phyloP scores from a whole-genome alignment of 2,888 invertebrate species.

The Noctua fimbriata region DNA sequence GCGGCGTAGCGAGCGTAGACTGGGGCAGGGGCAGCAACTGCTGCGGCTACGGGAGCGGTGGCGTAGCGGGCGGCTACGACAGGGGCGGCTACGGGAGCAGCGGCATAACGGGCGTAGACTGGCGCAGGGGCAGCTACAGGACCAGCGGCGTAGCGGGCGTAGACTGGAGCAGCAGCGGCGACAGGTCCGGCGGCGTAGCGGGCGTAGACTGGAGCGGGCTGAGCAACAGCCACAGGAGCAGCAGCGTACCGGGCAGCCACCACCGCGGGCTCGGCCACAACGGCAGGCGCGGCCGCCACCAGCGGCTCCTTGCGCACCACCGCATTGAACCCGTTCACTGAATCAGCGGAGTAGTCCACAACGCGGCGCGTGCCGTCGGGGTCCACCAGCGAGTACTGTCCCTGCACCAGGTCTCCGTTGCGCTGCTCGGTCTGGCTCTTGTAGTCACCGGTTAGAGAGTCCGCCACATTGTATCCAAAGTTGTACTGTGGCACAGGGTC shows the following conservation, averaged over 20 bases:
- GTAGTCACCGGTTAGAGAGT: conserved; percentile 86
- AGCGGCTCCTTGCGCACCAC: conserved; percentile 85
- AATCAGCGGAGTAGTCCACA: conserved; percentile 85
- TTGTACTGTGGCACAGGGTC: conserved; percentile 91
- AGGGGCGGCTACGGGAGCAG: conserved; percentile 35
- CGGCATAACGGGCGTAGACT: conserved; percentile 43
- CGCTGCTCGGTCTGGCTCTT: conserved; percentile 88
- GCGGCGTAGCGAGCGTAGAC: conserved; percentile 37
- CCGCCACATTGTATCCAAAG: conserved; percentile 86
- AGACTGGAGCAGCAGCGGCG: conserved; percentile 57
- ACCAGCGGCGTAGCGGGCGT: conserved; percentile 83
- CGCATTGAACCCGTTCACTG: conserved; percentile 86
- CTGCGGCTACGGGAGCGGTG: conserved; percentile 65
- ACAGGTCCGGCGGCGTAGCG: conserved; percentile 82
- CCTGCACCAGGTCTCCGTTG: conserved; percentile 89
- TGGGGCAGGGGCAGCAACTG: conserved; percentile 31
- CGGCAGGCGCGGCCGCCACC: conserved; percentile 79
- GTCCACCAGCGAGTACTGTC: conserved; percentile 85
- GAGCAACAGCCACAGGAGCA: conserved; percentile 68
- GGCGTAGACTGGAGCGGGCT: conserved; percentile 68
- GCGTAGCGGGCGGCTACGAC: conserved; percentile 43
- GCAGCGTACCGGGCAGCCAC: conserved; percentile 74
- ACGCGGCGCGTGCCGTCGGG: conserved; percentile 84
- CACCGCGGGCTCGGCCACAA: conserved; percentile 80
- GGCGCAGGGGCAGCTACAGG: conserved; percentile 88